Conservation (phyloP, 2,113 vertebrate species). For the Melanocharis versteri region DNA sequence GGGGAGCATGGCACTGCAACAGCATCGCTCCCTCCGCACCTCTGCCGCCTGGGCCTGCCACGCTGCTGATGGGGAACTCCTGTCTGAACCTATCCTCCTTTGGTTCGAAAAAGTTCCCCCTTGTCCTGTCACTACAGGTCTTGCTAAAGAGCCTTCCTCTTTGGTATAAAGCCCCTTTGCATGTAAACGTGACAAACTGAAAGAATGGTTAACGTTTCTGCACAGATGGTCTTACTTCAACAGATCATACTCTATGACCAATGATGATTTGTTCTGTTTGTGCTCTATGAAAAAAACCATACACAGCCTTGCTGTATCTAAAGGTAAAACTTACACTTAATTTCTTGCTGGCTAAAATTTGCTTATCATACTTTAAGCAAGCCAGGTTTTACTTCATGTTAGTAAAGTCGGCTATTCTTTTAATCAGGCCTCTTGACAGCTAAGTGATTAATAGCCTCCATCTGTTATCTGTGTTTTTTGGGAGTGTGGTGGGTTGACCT, state of each 20-base stretch:
- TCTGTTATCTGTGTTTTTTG: neutral
- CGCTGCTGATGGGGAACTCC: neutral
- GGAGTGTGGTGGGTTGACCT: neutral
- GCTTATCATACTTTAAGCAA: neutral
- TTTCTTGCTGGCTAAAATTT: neutral
- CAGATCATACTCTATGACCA: accelerated
- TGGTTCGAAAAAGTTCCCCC: neutral
- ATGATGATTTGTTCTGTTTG: neutral
- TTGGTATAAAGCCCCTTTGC: neutral
- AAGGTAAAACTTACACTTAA: neutral
- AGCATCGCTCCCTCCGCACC: accelerated
- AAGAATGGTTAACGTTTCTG: neutral
- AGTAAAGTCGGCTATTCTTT: neutral
- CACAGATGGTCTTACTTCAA: neutral
- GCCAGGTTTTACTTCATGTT: accelerated
- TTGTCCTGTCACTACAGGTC: neutral
- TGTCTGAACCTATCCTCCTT: accelerated
- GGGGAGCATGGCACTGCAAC: accelerated
- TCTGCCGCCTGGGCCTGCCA: accelerated
- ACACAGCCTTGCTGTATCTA: neutral
- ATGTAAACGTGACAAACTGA: neutral
- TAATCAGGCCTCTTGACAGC: neutral
- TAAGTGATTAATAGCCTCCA: accelerated
- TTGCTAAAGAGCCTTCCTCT: neutral
- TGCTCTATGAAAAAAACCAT: neutral